Base-by-base conservation (phyloP, 2,888 invertebrate genomes). In the Eledone cirrhosa region DNA sequence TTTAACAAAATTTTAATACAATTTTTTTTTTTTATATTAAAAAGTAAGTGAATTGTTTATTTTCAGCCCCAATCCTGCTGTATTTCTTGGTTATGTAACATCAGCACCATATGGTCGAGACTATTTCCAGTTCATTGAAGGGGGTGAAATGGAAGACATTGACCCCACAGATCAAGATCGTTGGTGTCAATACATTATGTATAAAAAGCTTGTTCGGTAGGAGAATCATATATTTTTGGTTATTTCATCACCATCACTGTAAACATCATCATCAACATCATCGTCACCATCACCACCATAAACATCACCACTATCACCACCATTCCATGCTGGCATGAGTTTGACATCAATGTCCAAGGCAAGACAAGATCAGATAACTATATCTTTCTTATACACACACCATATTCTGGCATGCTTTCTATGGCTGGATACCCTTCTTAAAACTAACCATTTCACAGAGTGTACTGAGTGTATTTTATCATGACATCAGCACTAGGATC, bases 151-250 rank as follows among this genome's bases (percentile, higher is more conserved):
- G 31, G 87, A 88, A 69, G 91, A 91, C 83, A 91, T 91, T 78
- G 91, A 91, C 82, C 81, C 82, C 2, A 87, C 89, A 22, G 91
- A 91, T 81, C 59, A 74, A 7, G 86, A 88, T 33, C 83, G 91
- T 27, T 91, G 89, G 88, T 91, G 91, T 86, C 90, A 91, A 87
- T 91, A 91, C 83, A 91, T 91, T 81, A 87, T 91, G 87, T 91
- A 90, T 83, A 85, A 88, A 69, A 88, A 87, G 47, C 86, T 91
- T 0, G 86, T 83, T n/a, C 86, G 88, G 89, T 90, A 72, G 72
- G 82, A 77, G 24, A 13, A 27, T 31, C 41, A 4, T 29, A 13
- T 47, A 24, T 29, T 31, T 76, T 24, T 3, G 29, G 16, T 16
- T 33, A n/a, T 16, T 31, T 11, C 53, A 59, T 11, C 4, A n/a